Evolutionary conservation across 2,888 invertebrate species (phyloP), one percentile per base, ranked within the genome.

Genomic region (Platycheirus albimanus): DNA sequence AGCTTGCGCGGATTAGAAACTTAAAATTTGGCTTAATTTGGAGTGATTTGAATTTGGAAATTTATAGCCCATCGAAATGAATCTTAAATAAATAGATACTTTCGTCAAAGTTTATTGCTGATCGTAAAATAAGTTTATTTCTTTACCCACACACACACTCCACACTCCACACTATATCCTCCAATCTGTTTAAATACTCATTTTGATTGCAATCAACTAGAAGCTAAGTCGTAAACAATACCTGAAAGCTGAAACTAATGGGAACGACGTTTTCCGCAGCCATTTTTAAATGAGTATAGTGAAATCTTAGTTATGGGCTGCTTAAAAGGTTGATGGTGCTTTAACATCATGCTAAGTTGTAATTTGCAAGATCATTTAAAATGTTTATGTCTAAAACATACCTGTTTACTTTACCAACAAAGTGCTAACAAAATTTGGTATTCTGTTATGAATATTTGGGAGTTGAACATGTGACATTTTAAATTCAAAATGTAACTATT

Each of bases 51-150:
- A 56, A 10, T 41, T 20, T 1, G 36, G 15, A 3, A 58, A 58
- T 58, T 58, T 58, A 58, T 58, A 28, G 41, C 41, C 10, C 28
- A 41, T 58, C 41, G 58, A 58, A 41, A 58, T 24, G n/a, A 11
- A 58, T 58, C 24, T 41, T 58, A 17, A 58, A 61, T 30, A 45
- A 43, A 61, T 61, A 51, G 20, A 47, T 20, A 38, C 28, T 38
- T 52, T 24, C 24, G 30, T 56, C 30, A 20, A 43, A 56, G 36
- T 74, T 74, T 56, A 74, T 66, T 54, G 41, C n/a, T 10, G 30
- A 28, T 74, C 74, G 56, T 74, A 49, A 74, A 74, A 66, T 43
- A 41, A 30, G 56, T 75, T 75, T 67, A 67, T 75, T 58, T 51
- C 30, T 41, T 51, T 61, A 41, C 61, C 38, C 36, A 58, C 70